Evolutionary conservation across 2,113 vertebrate genomes (phyloP), one percentile per base, ranked within the genome.

Genomic region (Gyps fulvus): DNA sequence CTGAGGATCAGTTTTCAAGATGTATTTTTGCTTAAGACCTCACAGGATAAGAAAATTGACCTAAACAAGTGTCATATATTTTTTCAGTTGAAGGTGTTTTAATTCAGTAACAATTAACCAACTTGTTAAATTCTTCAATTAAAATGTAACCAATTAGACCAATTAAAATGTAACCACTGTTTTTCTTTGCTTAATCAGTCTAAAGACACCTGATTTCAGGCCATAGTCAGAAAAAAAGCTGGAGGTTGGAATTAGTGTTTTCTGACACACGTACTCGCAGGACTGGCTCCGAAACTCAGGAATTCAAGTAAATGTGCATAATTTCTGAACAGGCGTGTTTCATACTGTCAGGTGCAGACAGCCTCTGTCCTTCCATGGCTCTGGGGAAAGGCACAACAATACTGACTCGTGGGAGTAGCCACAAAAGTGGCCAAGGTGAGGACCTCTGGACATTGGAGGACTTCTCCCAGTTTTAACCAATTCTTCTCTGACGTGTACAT

Each of bases 51-150:
- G 61, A 69, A 87, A 87, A 79, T 32, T 49, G 31, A 74, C 67
- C 52, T 27, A 32, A 89, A 43, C 38, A 63, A 47, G 6, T 71
- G 57, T 52, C 18, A 34, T 25, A 5, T 9, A 55, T 59, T 67
- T 81, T 86, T 83, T 59, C 55, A 89, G 86, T 10, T 87, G 54
- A 66, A 93, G 16, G 49, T 82, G 17, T 91, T 90, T 84, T 55
- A 89, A 89, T 91, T 85, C 57, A 58, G 36, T 82, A 91, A 93
- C 54, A 87, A 84, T 92, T 97, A 95, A 96, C 91, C 65, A 79
- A 26, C 69, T 74, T 91, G 69, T 65, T 72, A 94, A 91, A 76
- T 72, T 31, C 25, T 82, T 84, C 36, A 36, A 87, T 79, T 94
- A 95, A 95, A 92, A 91, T 82, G 21, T 95, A 95, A 96, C 94